Conservation (phyloP, 92 coral and sea anemone genomes). For the Zoanthus gigantus region DNA sequence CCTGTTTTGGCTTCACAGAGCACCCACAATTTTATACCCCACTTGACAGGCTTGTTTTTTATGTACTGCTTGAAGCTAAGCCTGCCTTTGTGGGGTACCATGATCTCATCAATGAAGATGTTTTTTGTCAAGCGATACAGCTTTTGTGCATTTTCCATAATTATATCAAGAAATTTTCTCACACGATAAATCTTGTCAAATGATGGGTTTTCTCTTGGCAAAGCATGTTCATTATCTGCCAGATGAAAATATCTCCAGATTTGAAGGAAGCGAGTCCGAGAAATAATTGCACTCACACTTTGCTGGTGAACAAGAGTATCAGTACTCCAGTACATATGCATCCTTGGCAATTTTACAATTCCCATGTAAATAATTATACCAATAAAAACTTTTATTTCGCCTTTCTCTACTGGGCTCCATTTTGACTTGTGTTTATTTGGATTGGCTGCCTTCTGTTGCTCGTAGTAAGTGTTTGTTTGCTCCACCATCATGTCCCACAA, state of each 20-base stretch:
- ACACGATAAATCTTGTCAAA: constrained; percentile 60
- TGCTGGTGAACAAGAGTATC: constrained; percentile 41
- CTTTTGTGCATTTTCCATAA: constrained; percentile 2
- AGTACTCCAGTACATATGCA: constrained; percentile 52
- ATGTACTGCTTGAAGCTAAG: constrained; percentile 53
- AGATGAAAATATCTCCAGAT: constrained; percentile 59
- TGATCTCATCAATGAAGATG: constrained; percentile 41
- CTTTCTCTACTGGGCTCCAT: constrained; percentile 58
- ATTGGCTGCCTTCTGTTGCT: constrained; percentile 44
- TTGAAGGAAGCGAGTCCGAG: constrained; percentile 50
- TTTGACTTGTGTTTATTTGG: constrained; percentile 57
- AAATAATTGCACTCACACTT: constrained; percentile 30
- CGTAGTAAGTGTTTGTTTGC: background rate
- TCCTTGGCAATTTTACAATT: constrained; percentile 45
- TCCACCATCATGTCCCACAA: background rate
- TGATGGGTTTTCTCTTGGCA: constrained; percentile 42
- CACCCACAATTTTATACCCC: constrained; percentile 7
- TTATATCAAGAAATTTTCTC: constrained; percentile 38
- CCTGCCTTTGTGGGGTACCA: constrained; percentile 61
- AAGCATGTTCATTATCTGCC: constrained; percentile 38
- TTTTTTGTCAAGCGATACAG: constrained; percentile 27
- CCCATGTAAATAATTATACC: constrained; percentile 58
- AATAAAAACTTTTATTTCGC: constrained; percentile 57
- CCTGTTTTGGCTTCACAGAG: constrained; percentile 8
- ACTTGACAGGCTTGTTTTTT: constrained; percentile 50